Evolutionary conservation across 2,797 vertebrate genomes (phyloP).

Genomic region (Lagocephalus sceleratus): DNA sequence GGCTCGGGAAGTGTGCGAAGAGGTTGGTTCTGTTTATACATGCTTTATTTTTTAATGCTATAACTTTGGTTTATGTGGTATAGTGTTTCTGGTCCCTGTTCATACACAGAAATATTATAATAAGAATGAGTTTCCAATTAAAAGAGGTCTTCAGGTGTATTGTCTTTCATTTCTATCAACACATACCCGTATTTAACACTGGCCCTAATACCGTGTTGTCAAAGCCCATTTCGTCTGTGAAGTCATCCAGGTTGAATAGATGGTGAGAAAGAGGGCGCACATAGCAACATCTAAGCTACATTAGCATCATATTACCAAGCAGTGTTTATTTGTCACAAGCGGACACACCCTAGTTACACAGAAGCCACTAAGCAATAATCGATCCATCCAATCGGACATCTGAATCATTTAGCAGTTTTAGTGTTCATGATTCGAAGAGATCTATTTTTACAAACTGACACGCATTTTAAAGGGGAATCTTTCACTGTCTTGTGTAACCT

Average conservation of each 20-base stretch:
- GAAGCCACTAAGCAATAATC: conserved; percentile 28
- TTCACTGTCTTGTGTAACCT: too few relatives aligned
- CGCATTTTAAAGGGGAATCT: too few relatives aligned
- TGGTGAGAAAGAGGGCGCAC: conserved; percentile 42
- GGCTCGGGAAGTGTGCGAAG: conserved; percentile 94
- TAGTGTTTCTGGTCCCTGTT: conserved; percentile 27
- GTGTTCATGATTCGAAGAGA: too few relatives aligned
- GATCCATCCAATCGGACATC: not conserved
- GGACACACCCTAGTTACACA: conserved; percentile 60
- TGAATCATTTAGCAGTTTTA: not conserved
- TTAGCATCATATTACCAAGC: conserved; percentile 67
- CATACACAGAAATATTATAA: conserved; percentile 48
- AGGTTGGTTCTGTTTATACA: conserved; percentile 76
- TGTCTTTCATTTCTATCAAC: conserved; percentile 58
- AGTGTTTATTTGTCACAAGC: conserved; percentile 59
- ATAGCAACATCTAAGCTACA: conserved; percentile 65
- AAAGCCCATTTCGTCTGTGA: conserved; percentile 49
- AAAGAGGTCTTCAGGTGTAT: conserved; percentile 34
- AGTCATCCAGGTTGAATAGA: conserved; percentile 60
- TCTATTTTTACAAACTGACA: too few relatives aligned
- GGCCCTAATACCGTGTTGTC: conserved; percentile 45
- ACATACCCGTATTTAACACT: conserved; percentile 58
- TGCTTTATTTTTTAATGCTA: not conserved
- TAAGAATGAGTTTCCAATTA: conserved; percentile 42
- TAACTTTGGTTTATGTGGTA: conserved; percentile 1